Evolutionary conservation across 2,113 vertebrate species (phyloP).

Genomic region (Callipepla squamata): DNA sequence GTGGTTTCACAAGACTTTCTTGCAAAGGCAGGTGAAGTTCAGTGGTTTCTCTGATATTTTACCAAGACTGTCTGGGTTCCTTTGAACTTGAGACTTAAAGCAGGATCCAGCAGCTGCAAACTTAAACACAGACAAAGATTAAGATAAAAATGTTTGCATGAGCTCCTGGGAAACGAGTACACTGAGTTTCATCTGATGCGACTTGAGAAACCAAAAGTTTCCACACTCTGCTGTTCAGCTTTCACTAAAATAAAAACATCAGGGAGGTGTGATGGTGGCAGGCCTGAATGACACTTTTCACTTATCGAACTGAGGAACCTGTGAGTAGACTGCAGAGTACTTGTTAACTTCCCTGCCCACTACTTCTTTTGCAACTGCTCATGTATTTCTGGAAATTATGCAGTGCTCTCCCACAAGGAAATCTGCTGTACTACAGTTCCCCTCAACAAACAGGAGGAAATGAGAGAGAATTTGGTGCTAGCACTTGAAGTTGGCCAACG

Average conservation of each 20-base stretch:
- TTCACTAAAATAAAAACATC: background rate
- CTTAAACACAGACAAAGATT: slow-evolving; percentile 17
- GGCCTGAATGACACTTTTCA: background rate
- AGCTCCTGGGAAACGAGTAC: background rate
- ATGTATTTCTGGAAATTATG: background rate
- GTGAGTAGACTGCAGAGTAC: background rate
- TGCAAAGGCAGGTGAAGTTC: slow-evolving; percentile 51
- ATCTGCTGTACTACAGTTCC: background rate
- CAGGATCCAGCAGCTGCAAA: slow-evolving; percentile 36
- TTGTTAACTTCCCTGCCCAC: background rate
- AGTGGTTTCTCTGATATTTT: slow-evolving; percentile 30
- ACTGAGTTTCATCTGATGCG: background rate
- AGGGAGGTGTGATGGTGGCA: background rate
- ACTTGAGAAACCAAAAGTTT: background rate
- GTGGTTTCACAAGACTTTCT: slow-evolving; percentile 14
- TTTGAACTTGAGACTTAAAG: slow-evolving; percentile 54
- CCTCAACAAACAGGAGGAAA: background rate
- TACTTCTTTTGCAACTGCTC: background rate
- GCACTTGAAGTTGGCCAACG: background rate
- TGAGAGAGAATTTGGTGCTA: background rate
- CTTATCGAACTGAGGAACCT: background rate
- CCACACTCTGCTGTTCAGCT: background rate
- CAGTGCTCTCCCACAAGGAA: background rate
- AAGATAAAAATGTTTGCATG: background rate
- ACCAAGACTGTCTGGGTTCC: background rate